Percentiles rank a stretch among this genome's conserved stretches.
These are phyloP conservation scores for Drosophila mauritiana DNA, from an alignment of 1,140 invertebrate genomes.

Conservation along the genomic window DNA sequence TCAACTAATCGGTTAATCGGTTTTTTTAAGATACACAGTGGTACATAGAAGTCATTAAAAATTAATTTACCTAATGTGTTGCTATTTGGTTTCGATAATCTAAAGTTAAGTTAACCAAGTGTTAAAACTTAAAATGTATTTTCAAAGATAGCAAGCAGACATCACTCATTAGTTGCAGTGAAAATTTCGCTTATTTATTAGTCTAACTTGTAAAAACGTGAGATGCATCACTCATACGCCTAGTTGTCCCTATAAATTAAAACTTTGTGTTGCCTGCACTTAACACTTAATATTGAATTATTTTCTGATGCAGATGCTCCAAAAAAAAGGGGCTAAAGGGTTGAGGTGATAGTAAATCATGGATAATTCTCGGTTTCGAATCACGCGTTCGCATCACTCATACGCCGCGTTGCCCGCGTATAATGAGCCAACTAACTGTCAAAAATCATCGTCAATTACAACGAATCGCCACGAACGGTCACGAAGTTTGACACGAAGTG, in stretches of 20 bases:
- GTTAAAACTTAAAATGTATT: neutral
- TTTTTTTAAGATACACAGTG: neutral
- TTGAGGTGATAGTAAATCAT: constrained; percentile 15
- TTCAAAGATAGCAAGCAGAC: neutral
- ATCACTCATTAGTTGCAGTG: neutral
- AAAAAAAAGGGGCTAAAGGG: neutral
- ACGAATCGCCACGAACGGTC: constrained; percentile 12
- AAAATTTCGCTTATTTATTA: neutral
- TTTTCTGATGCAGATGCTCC: neutral
- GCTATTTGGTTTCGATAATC: neutral
- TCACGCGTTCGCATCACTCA: constrained; percentile 24
- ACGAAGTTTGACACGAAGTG: constrained; percentile 8
- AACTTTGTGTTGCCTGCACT: neutral
- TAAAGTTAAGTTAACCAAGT: neutral
- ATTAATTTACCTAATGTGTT: neutral
- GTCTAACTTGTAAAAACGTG: neutral
- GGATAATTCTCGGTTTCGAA: constrained; percentile 8
- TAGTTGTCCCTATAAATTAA: neutral
- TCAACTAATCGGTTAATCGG: neutral
- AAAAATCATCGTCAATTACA: constrained; percentile 45
- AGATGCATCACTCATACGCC: constrained; percentile 16
- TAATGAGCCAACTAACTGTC: constrained; percentile 65
- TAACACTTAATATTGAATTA: neutral
- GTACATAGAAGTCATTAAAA: neutral
- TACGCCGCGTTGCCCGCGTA: constrained; percentile 23